These are phyloP conservation scores for Delia radicum DNA, from an alignment of 1,140 invertebrate species.

Conservation along the genomic window DNA sequence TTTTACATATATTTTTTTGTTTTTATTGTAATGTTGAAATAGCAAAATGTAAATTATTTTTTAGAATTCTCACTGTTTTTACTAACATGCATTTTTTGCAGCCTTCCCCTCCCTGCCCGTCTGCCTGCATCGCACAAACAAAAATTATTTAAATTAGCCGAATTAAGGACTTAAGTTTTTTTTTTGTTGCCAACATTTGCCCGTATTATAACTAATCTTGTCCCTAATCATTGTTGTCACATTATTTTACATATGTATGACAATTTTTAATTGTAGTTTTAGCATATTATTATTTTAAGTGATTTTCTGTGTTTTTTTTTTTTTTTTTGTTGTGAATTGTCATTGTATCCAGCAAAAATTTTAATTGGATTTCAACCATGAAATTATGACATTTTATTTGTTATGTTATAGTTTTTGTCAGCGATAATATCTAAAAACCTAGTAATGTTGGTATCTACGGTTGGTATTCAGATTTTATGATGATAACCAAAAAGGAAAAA, in stretches of 20 bases:
- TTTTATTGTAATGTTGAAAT: not conserved
- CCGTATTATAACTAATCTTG: not conserved
- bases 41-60: not conserved
- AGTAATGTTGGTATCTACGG: too few species aligned
- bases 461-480: not conserved
- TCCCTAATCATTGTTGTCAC: not conserved
- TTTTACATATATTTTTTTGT: not conserved
- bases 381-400: not conserved
- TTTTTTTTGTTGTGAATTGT: too few species aligned
- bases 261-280: not conserved
- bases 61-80: not conserved
- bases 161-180: not conserved
- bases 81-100: not conserved
- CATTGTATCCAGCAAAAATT: not conserved
- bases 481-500: not conserved
- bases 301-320: slow-evolving; percentile 1
- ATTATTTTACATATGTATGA: not conserved
- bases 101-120: not conserved
- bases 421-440: not conserved
- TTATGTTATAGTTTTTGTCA: not conserved
- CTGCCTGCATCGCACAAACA: not conserved
- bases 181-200: not conserved
- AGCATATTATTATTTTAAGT: not conserved
- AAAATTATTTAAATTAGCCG: not conserved
- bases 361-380: slow-evolving; percentile 1